Evolutionary conservation across 92 coral and sea anemone genomes (phyloP).

Genomic region (Bergia puertoricense): DNA sequence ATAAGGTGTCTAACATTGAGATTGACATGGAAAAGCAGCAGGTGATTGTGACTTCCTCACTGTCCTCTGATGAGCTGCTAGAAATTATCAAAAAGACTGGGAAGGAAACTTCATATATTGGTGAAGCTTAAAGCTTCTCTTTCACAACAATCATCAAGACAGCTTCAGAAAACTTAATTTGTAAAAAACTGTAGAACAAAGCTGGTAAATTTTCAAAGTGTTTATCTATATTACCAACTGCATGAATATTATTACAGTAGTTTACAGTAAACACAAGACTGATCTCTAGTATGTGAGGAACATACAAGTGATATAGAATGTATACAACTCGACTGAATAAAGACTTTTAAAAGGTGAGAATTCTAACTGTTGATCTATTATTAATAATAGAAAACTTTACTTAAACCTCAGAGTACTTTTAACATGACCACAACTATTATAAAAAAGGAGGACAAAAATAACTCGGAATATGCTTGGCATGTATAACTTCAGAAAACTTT

Average conservation of each 20-base stretch:
- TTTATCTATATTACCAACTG: not conserved
- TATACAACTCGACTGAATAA: not conserved
- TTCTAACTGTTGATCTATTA: too few species aligned
- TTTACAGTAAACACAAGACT: not conserved
- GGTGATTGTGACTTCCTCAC: slow-evolving; percentile 85
- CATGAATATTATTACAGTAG: not conserved
- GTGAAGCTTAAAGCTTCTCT: slow-evolving; percentile 55
- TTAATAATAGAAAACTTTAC: too few species aligned
- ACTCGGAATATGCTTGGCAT: too few species aligned
- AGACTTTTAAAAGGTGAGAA: too few species aligned
- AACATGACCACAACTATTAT: too few species aligned
- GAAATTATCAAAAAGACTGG: slow-evolving; percentile 89
- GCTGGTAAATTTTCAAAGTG: not conserved
- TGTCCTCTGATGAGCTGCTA: slow-evolving; percentile 81
- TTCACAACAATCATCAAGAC: not conserved
- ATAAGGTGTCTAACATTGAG: slow-evolving; percentile 69
- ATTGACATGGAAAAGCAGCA: slow-evolving; percentile 89
- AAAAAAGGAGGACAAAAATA: too few species aligned
- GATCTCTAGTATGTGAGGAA: too few species aligned
- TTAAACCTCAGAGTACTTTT: too few species aligned
- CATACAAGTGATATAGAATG: not conserved
- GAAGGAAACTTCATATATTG: slow-evolving; percentile 74
- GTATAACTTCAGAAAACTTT: too few species aligned
- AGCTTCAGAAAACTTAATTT: not conserved
- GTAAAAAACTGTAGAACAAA: not conserved